Conservation (phyloP, 1,140 invertebrate genomes). For the Musca vetustissima region DNA sequence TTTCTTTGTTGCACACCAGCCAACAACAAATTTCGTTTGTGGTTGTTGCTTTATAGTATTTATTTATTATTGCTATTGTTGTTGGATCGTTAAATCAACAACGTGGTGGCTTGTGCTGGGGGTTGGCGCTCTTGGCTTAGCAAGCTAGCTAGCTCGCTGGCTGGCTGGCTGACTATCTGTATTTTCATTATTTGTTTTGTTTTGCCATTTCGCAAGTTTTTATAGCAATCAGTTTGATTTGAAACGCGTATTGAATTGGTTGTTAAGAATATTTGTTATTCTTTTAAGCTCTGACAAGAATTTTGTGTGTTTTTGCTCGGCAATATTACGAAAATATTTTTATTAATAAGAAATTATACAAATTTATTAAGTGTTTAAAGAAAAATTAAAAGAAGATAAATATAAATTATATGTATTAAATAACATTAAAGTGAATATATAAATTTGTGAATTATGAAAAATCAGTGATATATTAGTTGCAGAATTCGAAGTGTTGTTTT, state of each 20-base stretch:
- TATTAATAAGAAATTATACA: too few species aligned
- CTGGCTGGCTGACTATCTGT: too few species aligned
- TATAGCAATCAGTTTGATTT: slow-evolving; percentile 18
- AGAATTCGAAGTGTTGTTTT: too few species aligned
- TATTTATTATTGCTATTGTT: not conserved
- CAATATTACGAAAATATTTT: too few species aligned
- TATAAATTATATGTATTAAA: not conserved
- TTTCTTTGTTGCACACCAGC: not conserved
- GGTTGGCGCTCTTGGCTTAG: not conserved
- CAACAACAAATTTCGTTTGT: not conserved
- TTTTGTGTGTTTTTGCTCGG: too few species aligned
- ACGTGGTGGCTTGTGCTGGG: slow-evolving; percentile 1
- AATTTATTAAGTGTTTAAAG: not conserved
- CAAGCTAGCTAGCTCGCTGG: too few species aligned
- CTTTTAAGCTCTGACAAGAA: not conserved
- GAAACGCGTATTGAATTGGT: slow-evolving; percentile 2
- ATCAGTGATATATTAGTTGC: too few species aligned
- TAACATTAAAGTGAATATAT: not conserved
- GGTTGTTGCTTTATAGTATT: not conserved
- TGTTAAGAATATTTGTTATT: not conserved
- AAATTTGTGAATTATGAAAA: not conserved
- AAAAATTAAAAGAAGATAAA: not conserved
- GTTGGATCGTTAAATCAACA: slow-evolving; percentile 1
- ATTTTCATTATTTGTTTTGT: not conserved
- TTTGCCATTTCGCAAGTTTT: slow-evolving; percentile 16